Evolutionary conservation across 2,888 invertebrate genomes (phyloP).

Genomic region (Phortica okadai): DNA sequence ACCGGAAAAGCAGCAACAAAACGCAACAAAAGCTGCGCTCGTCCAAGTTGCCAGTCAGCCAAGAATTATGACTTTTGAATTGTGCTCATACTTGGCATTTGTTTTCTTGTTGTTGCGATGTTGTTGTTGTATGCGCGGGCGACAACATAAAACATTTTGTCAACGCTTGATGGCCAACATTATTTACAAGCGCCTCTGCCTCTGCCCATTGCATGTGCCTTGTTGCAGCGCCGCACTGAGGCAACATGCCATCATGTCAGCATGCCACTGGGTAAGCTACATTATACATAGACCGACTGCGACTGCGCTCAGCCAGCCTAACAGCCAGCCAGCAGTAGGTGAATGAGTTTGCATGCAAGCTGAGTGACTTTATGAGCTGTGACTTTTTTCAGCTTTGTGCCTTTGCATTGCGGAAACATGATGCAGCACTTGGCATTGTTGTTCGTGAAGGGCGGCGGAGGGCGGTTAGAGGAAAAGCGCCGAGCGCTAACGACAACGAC

Average conservation of each 20-base stretch:
- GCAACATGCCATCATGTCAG: neutral
- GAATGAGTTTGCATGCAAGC: slow-evolving; percentile 19
- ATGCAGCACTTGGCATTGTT: slow-evolving; percentile 46
- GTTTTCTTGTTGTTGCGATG: neutral
- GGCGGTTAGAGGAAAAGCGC: neutral
- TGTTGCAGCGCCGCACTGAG: no score
- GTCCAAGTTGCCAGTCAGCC: neutral
- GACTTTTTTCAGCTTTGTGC: neutral
- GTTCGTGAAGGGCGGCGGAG: neutral
- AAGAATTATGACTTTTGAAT: no score
- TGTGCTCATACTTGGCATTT: no score
- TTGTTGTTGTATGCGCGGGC: neutral
- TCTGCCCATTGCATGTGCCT: neutral
- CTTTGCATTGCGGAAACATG: slow-evolving; percentile 48
- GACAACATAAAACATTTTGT: slow-evolving; percentile 1
- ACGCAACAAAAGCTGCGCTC: neutral
- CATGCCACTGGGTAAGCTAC: slow-evolving; percentile 12
- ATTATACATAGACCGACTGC: neutral
- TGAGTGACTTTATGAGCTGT: neutral
- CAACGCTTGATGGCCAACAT: neutral
- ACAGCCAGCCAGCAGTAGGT: neutral
- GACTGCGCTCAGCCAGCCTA: no score
- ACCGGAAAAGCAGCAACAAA: slow-evolving; percentile 20
- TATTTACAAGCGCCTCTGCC: neutral
- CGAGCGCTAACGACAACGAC: neutral